phyloP scores from a whole-genome alignment of 2,888 invertebrate species.

The Tetragonula carbonaria region DNA sequence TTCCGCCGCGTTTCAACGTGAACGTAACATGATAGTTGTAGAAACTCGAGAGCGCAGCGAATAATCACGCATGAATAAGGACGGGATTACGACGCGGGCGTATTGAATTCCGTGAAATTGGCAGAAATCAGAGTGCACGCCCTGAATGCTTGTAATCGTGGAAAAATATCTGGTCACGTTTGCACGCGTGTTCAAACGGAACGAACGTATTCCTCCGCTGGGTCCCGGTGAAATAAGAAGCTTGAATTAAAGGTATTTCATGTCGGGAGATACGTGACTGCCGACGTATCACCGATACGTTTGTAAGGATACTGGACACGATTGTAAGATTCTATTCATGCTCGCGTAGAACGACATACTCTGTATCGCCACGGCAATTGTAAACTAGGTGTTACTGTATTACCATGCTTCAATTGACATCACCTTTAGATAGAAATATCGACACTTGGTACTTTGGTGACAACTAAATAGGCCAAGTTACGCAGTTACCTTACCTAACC shows the following conservation, averaged over 20 bases:
- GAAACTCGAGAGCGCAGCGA: slow-evolving; percentile 38
- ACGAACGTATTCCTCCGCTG: neutral
- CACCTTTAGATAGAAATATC: neutral
- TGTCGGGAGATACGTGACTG: slow-evolving; percentile 30
- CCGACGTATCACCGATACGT: slow-evolving; percentile 18
- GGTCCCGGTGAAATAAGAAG: slow-evolving; percentile 7
- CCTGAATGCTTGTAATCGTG: slow-evolving; percentile 68
- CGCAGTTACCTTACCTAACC: no score
- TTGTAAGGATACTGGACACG: slow-evolving; percentile 1
- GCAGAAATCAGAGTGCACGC: slow-evolving; percentile 54
- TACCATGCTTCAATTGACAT: neutral
- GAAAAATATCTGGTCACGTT: slow-evolving; percentile 68
- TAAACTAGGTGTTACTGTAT: neutral
- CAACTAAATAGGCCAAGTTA: neutral
- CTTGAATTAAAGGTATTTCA: slow-evolving; percentile 32
- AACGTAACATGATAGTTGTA: slow-evolving; percentile 23
- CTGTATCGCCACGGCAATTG: neutral
- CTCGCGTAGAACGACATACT: neutral
- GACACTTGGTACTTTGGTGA: neutral
- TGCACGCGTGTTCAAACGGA: slow-evolving; percentile 39
- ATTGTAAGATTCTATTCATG: slow-evolving; percentile 7
- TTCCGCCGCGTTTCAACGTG: slow-evolving; percentile 14
- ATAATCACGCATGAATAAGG: slow-evolving; percentile 66
- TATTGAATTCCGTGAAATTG: slow-evolving; percentile 67
- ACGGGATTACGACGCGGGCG: slow-evolving; percentile 43